phyloP scores from a whole-genome alignment of 2,888 invertebrate genomes.

The Biston stratarius region DNA sequence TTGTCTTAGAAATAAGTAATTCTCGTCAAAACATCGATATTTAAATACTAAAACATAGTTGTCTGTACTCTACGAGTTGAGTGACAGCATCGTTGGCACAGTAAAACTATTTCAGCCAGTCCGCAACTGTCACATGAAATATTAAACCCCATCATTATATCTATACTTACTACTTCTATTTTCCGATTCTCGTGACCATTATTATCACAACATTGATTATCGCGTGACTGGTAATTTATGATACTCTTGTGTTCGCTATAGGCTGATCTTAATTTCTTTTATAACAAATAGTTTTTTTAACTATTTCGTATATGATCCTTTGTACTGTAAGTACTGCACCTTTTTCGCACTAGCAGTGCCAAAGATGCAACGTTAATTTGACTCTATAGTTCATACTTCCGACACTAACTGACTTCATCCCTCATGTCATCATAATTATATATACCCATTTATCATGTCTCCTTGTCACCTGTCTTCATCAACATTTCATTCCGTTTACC shows the following conservation, averaged over 20 bases:
- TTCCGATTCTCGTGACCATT: conserved; percentile 2
- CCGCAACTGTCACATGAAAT: not conserved
- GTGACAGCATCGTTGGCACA: conserved; percentile 17
- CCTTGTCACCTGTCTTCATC: too few relatives aligned
- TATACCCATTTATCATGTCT: too few relatives aligned
- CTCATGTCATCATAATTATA: too few relatives aligned
- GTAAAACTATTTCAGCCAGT: conserved; percentile 14
- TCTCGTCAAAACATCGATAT: not conserved
- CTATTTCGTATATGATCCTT: not conserved
- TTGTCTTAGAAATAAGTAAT: not conserved
- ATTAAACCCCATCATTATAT: not conserved
- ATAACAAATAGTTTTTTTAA: not conserved
- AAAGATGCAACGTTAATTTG: too few relatives aligned
- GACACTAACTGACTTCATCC: too few relatives aligned
- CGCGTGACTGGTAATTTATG: conserved; percentile 6
- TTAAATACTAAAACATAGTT: not conserved
- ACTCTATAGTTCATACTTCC: too few relatives aligned
- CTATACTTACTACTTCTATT: not conserved
- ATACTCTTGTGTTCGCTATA: not conserved
- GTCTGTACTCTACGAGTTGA: conserved; percentile 1
- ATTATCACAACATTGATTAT: not conserved
- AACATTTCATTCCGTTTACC: too few relatives aligned
- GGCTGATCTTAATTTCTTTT: not conserved
- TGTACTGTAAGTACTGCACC: too few relatives aligned
- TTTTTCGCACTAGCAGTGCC: too few relatives aligned